Evolutionary conservation across 2,113 vertebrate genomes (phyloP).

Genomic region (Corythoichthys intestinalis): DNA sequence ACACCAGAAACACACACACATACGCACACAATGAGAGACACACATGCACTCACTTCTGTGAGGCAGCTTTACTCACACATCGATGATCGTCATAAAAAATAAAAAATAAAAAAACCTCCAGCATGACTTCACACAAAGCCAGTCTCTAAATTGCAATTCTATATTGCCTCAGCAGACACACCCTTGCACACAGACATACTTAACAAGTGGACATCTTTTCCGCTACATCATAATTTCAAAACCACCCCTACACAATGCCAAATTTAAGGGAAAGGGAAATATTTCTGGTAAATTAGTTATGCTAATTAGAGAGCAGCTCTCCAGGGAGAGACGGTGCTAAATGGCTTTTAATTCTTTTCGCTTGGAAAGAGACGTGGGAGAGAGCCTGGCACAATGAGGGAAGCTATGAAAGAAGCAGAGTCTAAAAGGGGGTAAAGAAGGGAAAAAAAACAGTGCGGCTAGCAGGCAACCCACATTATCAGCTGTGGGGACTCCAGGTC

Average conservation of each 20-base stretch:
- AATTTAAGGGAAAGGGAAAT: slow-evolving; percentile 69
- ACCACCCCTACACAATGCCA: slow-evolving; percentile 39
- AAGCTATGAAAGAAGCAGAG: slow-evolving; percentile 17
- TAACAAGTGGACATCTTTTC: slow-evolving; percentile 62
- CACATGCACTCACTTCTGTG: slow-evolving; percentile 5
- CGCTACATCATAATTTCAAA: slow-evolving; percentile 66
- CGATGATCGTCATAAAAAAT: neutral
- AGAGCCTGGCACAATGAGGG: slow-evolving; percentile 33
- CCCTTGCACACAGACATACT: slow-evolving; percentile 16
- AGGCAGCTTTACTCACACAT: slow-evolving; percentile 32
- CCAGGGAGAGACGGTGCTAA: slow-evolving; percentile 64
- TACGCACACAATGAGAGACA: slow-evolving; percentile 8
- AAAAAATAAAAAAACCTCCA: slow-evolving; percentile 6
- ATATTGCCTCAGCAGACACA: slow-evolving; percentile 7
- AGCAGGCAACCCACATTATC: slow-evolving; percentile 55
- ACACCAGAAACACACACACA: slow-evolving; percentile 23
- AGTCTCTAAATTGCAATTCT: slow-evolving; percentile 22
- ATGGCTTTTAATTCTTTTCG: slow-evolving; percentile 76
- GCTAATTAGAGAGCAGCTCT: slow-evolving; percentile 75
- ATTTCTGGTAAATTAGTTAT: slow-evolving; percentile 80
- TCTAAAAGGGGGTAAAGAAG: slow-evolving; percentile 17
- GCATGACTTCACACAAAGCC: slow-evolving; percentile 24
- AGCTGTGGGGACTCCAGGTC: slow-evolving; percentile 25
- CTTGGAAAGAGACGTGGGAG: slow-evolving; percentile 68
- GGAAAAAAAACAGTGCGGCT: slow-evolving; percentile 28